A percentile compares a stretch with the other conserved stretches of the same genome.
These are phyloP conservation scores for Ctenicera cuprea DNA, from an alignment of 2,888 invertebrate genomes.

Conservation along the genomic window DNA sequence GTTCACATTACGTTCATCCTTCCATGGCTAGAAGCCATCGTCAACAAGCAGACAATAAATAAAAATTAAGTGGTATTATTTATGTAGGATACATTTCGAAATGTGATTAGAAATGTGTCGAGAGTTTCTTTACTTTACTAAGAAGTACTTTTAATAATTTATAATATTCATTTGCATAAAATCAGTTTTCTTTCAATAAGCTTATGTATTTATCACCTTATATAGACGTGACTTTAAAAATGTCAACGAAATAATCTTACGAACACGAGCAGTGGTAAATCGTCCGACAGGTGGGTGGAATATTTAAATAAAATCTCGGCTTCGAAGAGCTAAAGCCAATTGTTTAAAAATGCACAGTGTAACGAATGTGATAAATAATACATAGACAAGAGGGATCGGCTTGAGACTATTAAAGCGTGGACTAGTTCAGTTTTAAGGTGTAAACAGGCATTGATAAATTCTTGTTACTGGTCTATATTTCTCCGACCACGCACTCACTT, in stretches of 20 bases:
- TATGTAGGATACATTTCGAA: too few relatives aligned
- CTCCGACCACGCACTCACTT: constrained; percentile 59
- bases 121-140: neutral
- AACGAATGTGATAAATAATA: constrained; percentile 40
- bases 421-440: constrained; percentile 58
- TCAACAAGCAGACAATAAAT: too few relatives aligned
- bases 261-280: constrained; percentile 2
- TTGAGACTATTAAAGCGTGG: constrained; percentile 45
- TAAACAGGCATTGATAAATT: constrained; percentile 61
- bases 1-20: too few relatives aligned
- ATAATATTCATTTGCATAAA: too few relatives aligned
- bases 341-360: constrained; percentile 26
- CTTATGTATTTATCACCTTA: constrained; percentile 26
- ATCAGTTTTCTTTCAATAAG: neutral
- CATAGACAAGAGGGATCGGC: constrained; percentile 36
- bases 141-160: too few relatives aligned
- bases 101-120: neutral
- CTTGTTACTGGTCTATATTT: constrained; percentile 57
- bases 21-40: too few relatives aligned
- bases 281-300: constrained; percentile 21
- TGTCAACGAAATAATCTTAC: constrained; percentile 40
- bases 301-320: constrained; percentile 28
- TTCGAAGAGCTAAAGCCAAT: constrained; percentile 9
- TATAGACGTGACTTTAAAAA: constrained; percentile 28
- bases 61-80: too few relatives aligned